Percentiles rank a stretch among this genome's conserved stretches.
phyloP scores from a whole-genome alignment of 2,113 vertebrate species.

The Apteryx owenii region DNA sequence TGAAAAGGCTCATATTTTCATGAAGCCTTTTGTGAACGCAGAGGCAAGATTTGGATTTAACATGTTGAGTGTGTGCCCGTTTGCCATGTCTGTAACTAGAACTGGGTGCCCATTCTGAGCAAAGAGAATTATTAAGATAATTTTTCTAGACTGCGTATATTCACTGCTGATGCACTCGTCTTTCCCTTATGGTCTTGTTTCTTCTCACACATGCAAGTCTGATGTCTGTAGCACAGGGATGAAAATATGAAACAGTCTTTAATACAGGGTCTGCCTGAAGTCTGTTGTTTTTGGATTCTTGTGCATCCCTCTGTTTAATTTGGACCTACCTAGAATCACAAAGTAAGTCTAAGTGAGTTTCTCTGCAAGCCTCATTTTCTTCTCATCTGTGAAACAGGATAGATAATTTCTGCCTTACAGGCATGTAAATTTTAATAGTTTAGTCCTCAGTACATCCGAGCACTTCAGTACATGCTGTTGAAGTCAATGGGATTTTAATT shows the following conservation, averaged over 20 bases:
- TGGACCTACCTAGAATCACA: neutral
- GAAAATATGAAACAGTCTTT: neutral
- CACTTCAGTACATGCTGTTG: constrained; percentile 1
- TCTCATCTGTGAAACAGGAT: neutral
- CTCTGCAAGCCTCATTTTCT: neutral
- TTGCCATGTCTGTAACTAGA: neutral
- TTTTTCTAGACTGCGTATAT: rapidly evolving
- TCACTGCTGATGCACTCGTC: neutral
- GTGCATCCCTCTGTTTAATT: neutral
- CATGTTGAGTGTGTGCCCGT: neutral
- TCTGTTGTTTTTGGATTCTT: neutral
- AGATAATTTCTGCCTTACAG: constrained; percentile 36
- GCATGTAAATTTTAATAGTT: constrained; percentile 6
- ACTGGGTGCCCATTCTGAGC: neutral
- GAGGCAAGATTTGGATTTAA: neutral
- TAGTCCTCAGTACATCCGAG: constrained; percentile 16
- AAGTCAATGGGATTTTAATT: constrained; percentile 26
- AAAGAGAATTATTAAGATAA: neutral
- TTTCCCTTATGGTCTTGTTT: neutral
- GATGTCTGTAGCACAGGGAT: neutral
- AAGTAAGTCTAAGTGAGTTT: neutral
- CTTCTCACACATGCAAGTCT: rapidly evolving
- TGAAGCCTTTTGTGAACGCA: neutral
- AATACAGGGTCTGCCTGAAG: neutral
- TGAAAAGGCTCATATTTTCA: neutral